Evolutionary conservation across 92 coral and sea anemone species (phyloP).

Genomic region (Porites lobata): DNA sequence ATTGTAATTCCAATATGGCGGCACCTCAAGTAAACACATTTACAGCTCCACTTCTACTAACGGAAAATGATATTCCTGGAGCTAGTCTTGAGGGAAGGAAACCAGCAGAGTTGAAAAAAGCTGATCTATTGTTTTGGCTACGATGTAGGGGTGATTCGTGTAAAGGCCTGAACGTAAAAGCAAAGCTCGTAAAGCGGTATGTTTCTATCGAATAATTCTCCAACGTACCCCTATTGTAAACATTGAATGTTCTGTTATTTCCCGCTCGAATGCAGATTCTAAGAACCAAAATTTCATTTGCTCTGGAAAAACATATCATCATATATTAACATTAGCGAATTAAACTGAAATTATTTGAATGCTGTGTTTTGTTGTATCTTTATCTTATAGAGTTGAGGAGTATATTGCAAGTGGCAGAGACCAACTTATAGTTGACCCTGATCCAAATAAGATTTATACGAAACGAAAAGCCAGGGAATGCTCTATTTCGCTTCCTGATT

Average conservation of each 20-base stretch:
- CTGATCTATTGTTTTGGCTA: conserved; percentile 40
- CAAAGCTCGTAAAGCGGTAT: conserved; percentile 30
- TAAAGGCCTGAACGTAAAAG: conserved; percentile 46
- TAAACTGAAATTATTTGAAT: neutral
- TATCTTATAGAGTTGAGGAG: conserved; percentile 29
- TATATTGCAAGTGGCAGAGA: conserved; percentile 29
- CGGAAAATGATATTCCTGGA: conserved; percentile 7
- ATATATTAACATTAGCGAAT: neutral
- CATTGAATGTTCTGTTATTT: neutral
- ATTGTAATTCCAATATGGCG: neutral
- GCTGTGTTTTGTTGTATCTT: neutral
- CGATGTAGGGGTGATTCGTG: conserved; percentile 42
- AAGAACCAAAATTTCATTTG: neutral
- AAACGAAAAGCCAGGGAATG: conserved; percentile 37
- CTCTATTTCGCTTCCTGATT: neutral
- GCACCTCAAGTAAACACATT: too few species aligned
- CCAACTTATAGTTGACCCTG: conserved; percentile 39
- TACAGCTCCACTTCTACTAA: neutral
- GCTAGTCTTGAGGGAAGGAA: conserved; percentile 47
- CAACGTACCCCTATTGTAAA: too few species aligned
- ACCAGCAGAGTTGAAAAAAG: conserved; percentile 48
- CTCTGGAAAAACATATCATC: neutral
- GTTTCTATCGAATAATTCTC: conserved; percentile 11
- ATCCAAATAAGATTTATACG: conserved; percentile 30
- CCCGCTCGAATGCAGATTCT: neutral